phyloP scores from a whole-genome alignment of 1,140 invertebrate species.

The Scaptomyza graminum region DNA sequence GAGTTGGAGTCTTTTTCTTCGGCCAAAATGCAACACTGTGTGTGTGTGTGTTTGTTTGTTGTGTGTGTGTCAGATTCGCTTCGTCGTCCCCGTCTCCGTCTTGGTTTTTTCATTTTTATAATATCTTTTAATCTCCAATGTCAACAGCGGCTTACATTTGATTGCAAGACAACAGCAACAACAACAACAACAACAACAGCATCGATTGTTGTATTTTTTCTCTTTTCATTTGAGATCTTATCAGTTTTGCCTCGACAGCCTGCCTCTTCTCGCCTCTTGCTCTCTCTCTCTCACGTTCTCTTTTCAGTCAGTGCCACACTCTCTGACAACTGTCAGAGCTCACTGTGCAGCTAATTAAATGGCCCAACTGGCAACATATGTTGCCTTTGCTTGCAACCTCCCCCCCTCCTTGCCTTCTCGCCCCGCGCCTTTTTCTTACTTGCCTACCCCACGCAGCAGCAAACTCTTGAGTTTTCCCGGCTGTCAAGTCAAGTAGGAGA shows the following conservation, averaged over 20 bases:
- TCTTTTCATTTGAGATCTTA: conserved; percentile 54
- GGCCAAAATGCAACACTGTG: conserved; percentile 37
- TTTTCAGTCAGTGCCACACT: conserved; percentile 47
- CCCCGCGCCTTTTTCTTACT: not conserved
- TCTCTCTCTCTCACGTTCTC: conserved; percentile 22
- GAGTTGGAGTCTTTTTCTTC: conserved; percentile 33
- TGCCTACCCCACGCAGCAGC: conserved; percentile 40
- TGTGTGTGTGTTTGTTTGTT: conserved; percentile 27
- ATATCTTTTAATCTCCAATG: conserved; percentile 83
- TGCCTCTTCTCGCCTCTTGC: conserved; percentile 7
- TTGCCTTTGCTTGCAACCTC: conserved; percentile 34
- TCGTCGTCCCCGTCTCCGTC: conserved; percentile 63
- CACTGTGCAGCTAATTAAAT: conserved; percentile 79
- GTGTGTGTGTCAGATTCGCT: conserved; percentile 48
- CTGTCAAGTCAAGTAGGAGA: conserved; percentile 46
- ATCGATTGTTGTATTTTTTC: conserved; percentile 50
- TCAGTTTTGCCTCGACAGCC: conserved; percentile 46
- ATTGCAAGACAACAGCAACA: conserved; percentile 74
- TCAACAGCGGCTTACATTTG: conserved; percentile 82
- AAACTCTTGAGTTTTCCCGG: conserved; percentile 47
- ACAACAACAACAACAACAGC: conserved; percentile 11
- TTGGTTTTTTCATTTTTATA: conserved; percentile 44
- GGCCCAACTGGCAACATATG: conserved; percentile 80
- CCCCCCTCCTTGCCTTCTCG: not conserved
- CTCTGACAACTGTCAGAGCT: conserved; percentile 55